phyloP scores from a whole-genome alignment of 2,113 vertebrate species.

The Cyphomyrus discorhynchus region DNA sequence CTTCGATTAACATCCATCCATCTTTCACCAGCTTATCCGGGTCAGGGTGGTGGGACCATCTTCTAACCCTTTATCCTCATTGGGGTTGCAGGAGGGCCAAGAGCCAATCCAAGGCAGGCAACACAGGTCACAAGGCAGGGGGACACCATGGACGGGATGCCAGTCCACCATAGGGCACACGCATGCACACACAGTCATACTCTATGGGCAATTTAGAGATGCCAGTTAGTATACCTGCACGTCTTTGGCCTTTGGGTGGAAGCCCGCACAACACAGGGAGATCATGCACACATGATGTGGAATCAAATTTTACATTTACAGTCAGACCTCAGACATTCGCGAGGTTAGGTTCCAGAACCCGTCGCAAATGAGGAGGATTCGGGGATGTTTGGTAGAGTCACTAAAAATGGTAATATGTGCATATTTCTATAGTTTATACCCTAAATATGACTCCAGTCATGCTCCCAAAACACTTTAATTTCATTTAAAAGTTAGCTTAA shows the following conservation, averaged over 20 bases:
- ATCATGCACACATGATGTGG: neutral
- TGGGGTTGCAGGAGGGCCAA: neutral
- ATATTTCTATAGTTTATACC: no score
- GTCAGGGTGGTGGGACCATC: neutral
- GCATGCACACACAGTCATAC: neutral
- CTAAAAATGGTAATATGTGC: no score
- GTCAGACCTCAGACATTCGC: no score
- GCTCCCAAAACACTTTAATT: no score
- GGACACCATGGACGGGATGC: neutral
- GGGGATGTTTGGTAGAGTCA: no score
- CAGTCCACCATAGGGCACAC: neutral
- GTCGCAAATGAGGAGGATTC: no score
- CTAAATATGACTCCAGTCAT: no score
- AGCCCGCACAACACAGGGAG: neutral
- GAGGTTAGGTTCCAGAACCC: neutral
- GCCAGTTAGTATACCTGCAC: neutral
- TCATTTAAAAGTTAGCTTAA: no score
- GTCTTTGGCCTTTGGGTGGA: neutral
- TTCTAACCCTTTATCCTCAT: neutral
- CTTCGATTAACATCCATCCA: neutral
- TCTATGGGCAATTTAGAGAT: neutral
- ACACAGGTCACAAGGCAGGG: neutral
- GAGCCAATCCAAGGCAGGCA: neutral
- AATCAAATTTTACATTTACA: neutral
- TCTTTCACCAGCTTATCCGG: neutral